Evolutionary conservation across 2,113 vertebrate species (phyloP), one percentile per base, ranked within the genome.

Genomic region (Cromileptes altivelis): DNA sequence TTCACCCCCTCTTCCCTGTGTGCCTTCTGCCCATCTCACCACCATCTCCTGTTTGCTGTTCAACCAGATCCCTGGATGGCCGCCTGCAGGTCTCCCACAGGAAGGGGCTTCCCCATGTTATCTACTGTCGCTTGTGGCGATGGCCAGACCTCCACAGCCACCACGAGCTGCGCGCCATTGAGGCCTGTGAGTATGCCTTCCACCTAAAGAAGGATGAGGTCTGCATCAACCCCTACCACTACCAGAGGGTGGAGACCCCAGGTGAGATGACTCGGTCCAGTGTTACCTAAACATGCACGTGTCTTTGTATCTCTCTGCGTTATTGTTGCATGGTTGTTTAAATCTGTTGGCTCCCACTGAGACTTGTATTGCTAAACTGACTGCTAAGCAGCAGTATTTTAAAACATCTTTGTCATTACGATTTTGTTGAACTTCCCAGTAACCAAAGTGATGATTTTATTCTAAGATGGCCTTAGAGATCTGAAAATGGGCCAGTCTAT

Each of bases 191-290:
- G 96, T 99, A 98, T 92, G 97, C 98, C 94, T 99, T 99, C 96
- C 98, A 98, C 92, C 97, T 99, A 95, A 99, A 99, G 95, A 99
- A 99, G 96, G 98, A 99, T 87, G 98, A 99, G 96, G 98, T 99
- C 52, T 99, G 98, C 94, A 97, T 99, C 94, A 99, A 99, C 91
- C 98, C 98, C 64, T 99, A 99, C 95, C 98, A 99, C 95, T 99
- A 99, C 94, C 98, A 99, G 95, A 97, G 98, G 95, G 98, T 99
- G 94, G 98, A 99, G 94, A 99, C 98, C 25, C 98, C 98, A 97
- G 98, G 98, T 99, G 95, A 93, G 93, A 42, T 12, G 0, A 62
- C 55, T 25, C 15, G 1, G 19, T 57, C 21, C 25, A 25, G 15
- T 30, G 13, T 81, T 55, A 12, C 23, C 45, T 70, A 49, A 73